Evolutionary conservation across 2,797 vertebrate species (phyloP).

Genomic region (Falco novaeseelandiae): DNA sequence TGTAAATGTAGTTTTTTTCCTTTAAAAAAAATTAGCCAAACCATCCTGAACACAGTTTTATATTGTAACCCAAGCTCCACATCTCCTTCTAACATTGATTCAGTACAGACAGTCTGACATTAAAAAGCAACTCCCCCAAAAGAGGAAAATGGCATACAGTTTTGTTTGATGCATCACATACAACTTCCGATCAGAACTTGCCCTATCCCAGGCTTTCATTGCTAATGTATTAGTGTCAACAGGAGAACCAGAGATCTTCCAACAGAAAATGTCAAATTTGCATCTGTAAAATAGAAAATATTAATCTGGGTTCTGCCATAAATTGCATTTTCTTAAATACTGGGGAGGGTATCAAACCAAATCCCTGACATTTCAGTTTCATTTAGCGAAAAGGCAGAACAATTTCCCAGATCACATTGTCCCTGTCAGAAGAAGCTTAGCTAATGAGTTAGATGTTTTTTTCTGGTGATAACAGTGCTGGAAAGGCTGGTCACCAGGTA

Average conservation of each 20-base stretch:
- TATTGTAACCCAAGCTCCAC: neutral
- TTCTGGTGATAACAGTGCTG: neutral
- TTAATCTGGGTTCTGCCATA: neutral
- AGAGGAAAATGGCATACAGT: neutral
- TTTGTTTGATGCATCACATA: neutral
- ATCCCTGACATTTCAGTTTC: neutral
- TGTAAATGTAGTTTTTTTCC: neutral
- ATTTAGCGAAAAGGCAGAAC: neutral
- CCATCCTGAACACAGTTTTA: neutral
- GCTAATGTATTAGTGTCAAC: neutral
- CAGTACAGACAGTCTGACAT: neutral
- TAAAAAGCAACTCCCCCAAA: neutral
- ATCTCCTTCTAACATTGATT: neutral
- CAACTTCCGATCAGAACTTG: neutral
- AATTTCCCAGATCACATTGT: neutral
- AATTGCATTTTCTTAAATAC: neutral
- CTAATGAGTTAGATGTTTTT: neutral
- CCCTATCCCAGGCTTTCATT: neutral
- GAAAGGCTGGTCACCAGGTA: neutral
- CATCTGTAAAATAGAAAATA: neutral
- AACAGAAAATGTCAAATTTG: neutral
- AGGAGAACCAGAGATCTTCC: neutral
- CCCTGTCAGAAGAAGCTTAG: neutral
- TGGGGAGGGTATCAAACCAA: neutral
- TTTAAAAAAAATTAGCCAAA: neutral